Evolutionary conservation across 2,888 invertebrate genomes (phyloP).

Genomic region (Cylindroiulus punctatus): DNA sequence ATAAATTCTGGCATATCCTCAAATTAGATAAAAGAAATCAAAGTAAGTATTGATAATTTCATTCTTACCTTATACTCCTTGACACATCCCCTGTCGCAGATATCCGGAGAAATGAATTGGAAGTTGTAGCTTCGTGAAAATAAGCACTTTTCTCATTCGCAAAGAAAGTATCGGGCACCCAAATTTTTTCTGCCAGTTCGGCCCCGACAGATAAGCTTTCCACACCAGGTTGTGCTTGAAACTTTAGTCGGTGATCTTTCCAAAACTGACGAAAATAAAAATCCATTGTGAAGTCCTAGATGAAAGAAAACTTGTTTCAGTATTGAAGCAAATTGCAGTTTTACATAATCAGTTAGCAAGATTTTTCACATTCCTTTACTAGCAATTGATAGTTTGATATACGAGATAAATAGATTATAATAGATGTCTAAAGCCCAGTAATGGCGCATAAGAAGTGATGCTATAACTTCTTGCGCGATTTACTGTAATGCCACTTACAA

Average conservation of each 20-base stretch:
- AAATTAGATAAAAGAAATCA: no score
- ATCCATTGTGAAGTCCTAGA: conserved; percentile 94
- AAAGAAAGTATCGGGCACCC: conserved; percentile 99
- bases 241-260: conserved; percentile 95
- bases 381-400: no score
- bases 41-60: not conserved
- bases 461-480: no score
- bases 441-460: no score
- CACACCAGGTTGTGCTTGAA: conserved; percentile 87
- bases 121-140: conserved; percentile 99
- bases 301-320: not conserved
- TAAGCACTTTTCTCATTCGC: conserved; percentile 99
- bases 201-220: conserved; percentile 93
- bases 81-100: conserved; percentile 94
- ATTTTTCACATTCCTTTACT: not conserved
- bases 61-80: conserved; percentile 87
- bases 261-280: conserved; percentile 99
- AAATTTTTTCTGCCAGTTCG: conserved; percentile 96
- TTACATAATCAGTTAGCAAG: not conserved
- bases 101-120: conserved; percentile 98
- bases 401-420: no score
- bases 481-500: no score
- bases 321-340: not conserved
- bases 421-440: no score
- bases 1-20: no score